phyloP scores from a whole-genome alignment of 2,113 vertebrate genomes.

The Crypturellus undulatus region DNA sequence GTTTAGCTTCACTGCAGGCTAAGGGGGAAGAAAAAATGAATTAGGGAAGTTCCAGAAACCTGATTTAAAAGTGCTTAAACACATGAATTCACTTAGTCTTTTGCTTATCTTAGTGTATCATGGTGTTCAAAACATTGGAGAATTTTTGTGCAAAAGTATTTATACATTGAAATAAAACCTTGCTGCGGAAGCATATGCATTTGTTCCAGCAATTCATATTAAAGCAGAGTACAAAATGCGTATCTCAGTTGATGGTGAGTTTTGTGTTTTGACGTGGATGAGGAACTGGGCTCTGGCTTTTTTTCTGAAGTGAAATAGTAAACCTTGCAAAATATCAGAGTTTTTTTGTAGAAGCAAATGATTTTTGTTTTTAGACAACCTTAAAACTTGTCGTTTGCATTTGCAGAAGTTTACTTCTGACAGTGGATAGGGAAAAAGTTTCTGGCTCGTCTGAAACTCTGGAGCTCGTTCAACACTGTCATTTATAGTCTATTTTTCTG shows the following conservation, averaged over 20 bases:
- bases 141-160: neutral
- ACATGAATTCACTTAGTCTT: neutral
- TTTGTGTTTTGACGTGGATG: neutral
- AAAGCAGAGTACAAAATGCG: neutral
- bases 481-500: neutral
- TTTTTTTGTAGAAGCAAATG: neutral
- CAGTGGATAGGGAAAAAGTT: neutral
- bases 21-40: neutral
- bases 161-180: neutral
- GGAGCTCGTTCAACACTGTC: neutral
- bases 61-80: neutral
- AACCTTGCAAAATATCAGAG: neutral
- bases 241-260: neutral
- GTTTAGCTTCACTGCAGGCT: neutral
- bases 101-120: neutral
- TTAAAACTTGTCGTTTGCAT: neutral
- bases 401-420: neutral
- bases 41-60: neutral
- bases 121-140: neutral
- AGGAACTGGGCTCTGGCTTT: neutral
- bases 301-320: neutral
- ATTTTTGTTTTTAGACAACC: neutral
- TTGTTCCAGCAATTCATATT: neutral
- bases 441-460: neutral
- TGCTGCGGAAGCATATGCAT: neutral